These are phyloP conservation scores for Macrosteles quadrilineatus DNA, from an alignment of 1,140 invertebrate species.

Conservation along the genomic window DNA sequence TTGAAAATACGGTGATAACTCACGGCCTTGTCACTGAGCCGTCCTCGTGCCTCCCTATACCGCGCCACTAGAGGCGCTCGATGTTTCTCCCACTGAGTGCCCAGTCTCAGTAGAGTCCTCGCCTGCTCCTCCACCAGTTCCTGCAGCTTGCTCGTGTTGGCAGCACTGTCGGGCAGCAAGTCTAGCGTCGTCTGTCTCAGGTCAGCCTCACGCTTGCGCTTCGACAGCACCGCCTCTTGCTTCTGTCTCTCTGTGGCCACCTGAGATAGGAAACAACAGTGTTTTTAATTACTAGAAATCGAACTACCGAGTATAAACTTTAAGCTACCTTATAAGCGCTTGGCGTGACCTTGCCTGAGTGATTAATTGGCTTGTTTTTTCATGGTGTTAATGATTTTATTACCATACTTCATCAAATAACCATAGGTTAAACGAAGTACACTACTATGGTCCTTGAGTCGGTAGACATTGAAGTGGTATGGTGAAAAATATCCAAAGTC, in stretches of 20 bases:
- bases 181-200: slow-evolving; percentile 62
- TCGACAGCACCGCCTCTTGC: slow-evolving; percentile 50
- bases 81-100: slow-evolving; percentile 70
- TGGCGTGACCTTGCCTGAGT: no score
- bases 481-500: no score
- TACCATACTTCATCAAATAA: no score
- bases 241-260: slow-evolving; percentile 45
- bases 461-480: no score
- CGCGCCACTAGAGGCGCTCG: slow-evolving; percentile 63
- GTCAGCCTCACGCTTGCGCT: slow-evolving; percentile 46
- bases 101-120: slow-evolving; percentile 61
- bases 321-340: no score
- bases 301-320: not conserved
- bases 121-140: slow-evolving; percentile 60
- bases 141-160: slow-evolving; percentile 65
- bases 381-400: no score
- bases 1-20: slow-evolving; percentile 44
- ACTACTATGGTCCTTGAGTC: no score
- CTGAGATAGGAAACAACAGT: slow-evolving; percentile 39
- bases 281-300: slow-evolving; percentile 5
- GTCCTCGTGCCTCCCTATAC: slow-evolving; percentile 60
- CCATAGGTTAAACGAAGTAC: no score
- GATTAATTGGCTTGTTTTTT: no score
- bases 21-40: slow-evolving; percentile 60
- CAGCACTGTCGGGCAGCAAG: slow-evolving; percentile 61